phyloP scores from a whole-genome alignment of 92 coral and sea anemone species.

The Phenganax subtilis region DNA sequence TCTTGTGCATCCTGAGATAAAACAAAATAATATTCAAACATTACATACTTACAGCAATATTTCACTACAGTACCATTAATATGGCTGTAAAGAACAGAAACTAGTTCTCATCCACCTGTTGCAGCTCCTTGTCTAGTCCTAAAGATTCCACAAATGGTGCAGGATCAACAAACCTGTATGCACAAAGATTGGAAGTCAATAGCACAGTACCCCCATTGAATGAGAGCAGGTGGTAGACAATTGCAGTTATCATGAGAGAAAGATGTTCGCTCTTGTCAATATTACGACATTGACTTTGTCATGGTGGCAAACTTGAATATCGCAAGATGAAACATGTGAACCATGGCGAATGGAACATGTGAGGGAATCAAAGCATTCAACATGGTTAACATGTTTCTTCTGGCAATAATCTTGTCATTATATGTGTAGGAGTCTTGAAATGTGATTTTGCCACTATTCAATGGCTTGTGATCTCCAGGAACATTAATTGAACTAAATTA shows the following conservation, averaged over 20 bases:
- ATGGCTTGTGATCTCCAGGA: background rate
- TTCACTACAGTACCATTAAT: background rate
- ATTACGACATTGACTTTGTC: too few relatives aligned
- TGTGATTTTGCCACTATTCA: background rate
- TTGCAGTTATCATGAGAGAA: too few relatives aligned
- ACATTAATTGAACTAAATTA: slow-evolving; percentile 9
- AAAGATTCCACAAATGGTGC: slow-evolving; percentile 78
- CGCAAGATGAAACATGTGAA: too few relatives aligned
- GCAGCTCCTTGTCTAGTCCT: slow-evolving; percentile 85
- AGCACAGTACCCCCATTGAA: too few relatives aligned
- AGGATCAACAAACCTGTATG: slow-evolving; percentile 80
- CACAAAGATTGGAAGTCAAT: background rate
- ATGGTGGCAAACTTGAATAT: too few relatives aligned
- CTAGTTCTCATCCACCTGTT: slow-evolving; percentile 52
- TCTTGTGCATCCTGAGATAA: slow-evolving; percentile 84
- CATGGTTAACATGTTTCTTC: too few relatives aligned
- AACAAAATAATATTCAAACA: background rate
- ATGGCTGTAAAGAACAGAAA: background rate
- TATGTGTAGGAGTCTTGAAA: too few relatives aligned
- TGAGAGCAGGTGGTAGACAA: too few relatives aligned
- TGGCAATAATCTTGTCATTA: too few relatives aligned
- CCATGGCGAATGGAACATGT: too few relatives aligned
- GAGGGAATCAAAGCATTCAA: too few relatives aligned
- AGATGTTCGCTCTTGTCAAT: too few relatives aligned
- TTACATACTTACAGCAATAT: background rate